A percentile compares a stretch with the other conserved stretches of the same genome.
Evolutionary conservation across 2,888 invertebrate genomes (phyloP).

Genomic region (Trilocha varians): DNA sequence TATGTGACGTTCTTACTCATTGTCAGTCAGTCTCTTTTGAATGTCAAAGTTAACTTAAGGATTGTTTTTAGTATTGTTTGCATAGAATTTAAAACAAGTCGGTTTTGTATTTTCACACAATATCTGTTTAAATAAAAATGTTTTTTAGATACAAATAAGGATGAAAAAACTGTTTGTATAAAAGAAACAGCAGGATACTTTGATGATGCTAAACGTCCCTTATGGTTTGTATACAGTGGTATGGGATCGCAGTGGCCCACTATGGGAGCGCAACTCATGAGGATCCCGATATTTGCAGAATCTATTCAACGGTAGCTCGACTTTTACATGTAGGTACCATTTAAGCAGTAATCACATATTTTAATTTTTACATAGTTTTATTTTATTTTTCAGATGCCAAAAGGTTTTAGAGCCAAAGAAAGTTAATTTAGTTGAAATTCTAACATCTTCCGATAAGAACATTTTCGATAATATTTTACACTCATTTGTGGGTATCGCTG

Average conservation of each 20-base stretch:
- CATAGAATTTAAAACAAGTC: too few species aligned
- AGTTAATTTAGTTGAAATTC: slow-evolving; percentile 10
- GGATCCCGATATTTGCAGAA: slow-evolving; percentile 63
- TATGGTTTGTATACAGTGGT: slow-evolving; percentile 78
- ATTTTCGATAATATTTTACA: slow-evolving; percentile 71
- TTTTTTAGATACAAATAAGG: slow-evolving; percentile 10
- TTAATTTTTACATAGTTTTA: background rate
- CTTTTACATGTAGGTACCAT: background rate
- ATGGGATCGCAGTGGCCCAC: slow-evolving; percentile 78
- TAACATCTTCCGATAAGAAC: slow-evolving; percentile 71
- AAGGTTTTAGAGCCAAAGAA: slow-evolving; percentile 2
- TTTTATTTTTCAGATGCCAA: slow-evolving; percentile 23
- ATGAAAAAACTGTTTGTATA: slow-evolving; percentile 12
- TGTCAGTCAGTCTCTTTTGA: too few species aligned
- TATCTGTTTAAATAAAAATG: too few species aligned
- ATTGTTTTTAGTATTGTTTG: too few species aligned
- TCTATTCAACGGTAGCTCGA: slow-evolving; percentile 36
- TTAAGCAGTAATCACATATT: background rate
- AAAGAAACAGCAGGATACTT: slow-evolving; percentile 16
- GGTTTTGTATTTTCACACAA: too few species aligned
- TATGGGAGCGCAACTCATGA: slow-evolving; percentile 73
- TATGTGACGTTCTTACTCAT: too few species aligned
- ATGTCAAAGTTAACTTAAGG: too few species aligned
- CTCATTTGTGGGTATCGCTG: slow-evolving; percentile 83
- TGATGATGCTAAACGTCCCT: slow-evolving; percentile 38